Base-by-base conservation (phyloP, 2,113 vertebrate species). In the pig (Sus scrofa) region DNA sequence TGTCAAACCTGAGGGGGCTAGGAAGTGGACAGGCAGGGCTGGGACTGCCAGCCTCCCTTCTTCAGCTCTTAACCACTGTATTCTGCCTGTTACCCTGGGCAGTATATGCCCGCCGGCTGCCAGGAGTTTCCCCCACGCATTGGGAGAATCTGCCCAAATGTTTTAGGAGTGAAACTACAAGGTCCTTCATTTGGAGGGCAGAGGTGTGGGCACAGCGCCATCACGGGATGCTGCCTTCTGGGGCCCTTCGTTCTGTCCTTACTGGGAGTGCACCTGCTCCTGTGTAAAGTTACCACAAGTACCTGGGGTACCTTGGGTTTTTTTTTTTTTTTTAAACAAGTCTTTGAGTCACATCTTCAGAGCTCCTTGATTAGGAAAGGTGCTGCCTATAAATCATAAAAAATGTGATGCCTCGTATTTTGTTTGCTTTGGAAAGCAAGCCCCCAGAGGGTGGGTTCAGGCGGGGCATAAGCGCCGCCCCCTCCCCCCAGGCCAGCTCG, bases 321-420 rank as follows among this genome's bases (percentile, higher is more conserved):
- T 44, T 44, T 3, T n/a, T 44, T 44, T 3, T 63, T 68, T 39
- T 62, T 16, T 3, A 65, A 90, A 20, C 14, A 22, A 71, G 56
- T 30, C 26, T 37, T 27, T 74, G 81, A 52, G 34, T 54, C 9
- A 19, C 6, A 34, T 32, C 34, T 27, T 9, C 8, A 1, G 22
- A 65, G 19, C 56, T 63, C 16, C 27, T 8, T 0, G 5, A 10
- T 52, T 12, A n/a, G 75, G 27, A 37, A 24, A 68, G 68, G 11
- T 26, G 52, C 81, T 30, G 44, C 52, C 0, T 1, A 7, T 58
- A 50, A n/a, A n/a, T n/a, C n/a, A n/a, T n/a, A n/a, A n/a, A n/a
- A n/a, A n/a, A n/a, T n/a, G n/a, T n/a, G n/a, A n/a, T n/a, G n/a
- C 2, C 30, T 32, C 60, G 0, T 1, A 2, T 34, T 32, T 50